phyloP scores from a whole-genome alignment of 1,140 invertebrate genomes.

The Drosophila eugracilis region DNA sequence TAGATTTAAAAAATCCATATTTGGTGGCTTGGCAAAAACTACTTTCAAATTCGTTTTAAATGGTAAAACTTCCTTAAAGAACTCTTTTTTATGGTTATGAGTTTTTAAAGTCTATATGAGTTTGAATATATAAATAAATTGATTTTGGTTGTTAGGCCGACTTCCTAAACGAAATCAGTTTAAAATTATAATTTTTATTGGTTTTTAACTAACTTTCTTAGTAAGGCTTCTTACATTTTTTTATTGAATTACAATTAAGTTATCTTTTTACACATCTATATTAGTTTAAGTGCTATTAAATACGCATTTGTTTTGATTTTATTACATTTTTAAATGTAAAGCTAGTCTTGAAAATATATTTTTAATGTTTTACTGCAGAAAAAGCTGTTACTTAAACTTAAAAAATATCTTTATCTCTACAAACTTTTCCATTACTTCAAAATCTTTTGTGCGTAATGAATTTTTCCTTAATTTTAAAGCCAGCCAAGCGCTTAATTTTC shows the following conservation, averaged over 20 bases:
- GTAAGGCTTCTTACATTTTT: too few relatives aligned
- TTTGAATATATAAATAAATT: neutral
- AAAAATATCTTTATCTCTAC: too few relatives aligned
- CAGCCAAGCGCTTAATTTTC: conserved; percentile 48
- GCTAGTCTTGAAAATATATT: too few relatives aligned
- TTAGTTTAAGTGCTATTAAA: neutral
- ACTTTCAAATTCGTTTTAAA: conserved; percentile 3
- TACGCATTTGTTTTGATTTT: neutral
- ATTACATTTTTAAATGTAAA: neutral
- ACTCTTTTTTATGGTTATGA: neutral
- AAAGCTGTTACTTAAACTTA: too few relatives aligned
- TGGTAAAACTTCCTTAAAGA: neutral
- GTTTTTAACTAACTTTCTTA: too few relatives aligned
- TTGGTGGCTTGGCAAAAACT: neutral
- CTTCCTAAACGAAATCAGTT: too few relatives aligned
- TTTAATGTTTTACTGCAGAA: neutral
- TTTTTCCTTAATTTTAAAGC: neutral
- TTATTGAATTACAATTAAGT: too few relatives aligned
- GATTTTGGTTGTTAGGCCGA: too few relatives aligned
- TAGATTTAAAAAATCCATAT: neutral
- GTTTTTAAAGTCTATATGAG: too few relatives aligned
- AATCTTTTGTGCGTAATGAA: neutral
- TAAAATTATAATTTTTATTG: neutral
- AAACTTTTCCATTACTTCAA: neutral
- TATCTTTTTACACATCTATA: too few relatives aligned